Evolutionary conservation across 2,113 vertebrate genomes (phyloP).

Genomic region (Dissostichus mawsoni): DNA sequence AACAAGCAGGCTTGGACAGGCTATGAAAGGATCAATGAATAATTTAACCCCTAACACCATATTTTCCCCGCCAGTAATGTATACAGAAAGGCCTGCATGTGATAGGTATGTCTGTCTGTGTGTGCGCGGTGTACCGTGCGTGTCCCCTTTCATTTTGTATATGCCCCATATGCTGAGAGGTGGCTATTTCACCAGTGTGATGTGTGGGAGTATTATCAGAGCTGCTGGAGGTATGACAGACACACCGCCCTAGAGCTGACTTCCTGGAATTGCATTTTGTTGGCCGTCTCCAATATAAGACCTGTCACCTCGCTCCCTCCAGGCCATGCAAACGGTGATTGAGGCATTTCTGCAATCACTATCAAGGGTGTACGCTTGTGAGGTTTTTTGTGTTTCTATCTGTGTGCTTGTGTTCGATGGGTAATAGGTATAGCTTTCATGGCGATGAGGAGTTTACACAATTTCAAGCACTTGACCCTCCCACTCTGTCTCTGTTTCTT

Average conservation of each 20-base stretch:
- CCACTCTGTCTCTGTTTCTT: background rate
- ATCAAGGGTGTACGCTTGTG: constrained; percentile 53
- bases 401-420: constrained; percentile 60
- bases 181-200: constrained; percentile 62
- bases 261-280: constrained; percentile 78
- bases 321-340: constrained; percentile 80
- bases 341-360: constrained; percentile 84
- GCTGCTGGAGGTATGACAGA: constrained; percentile 78
- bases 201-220: constrained; percentile 75
- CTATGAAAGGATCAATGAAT: constrained; percentile 76
- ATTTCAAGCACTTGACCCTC: constrained; percentile 55
- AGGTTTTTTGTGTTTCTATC: constrained; percentile 56
- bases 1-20: constrained; percentile 57
- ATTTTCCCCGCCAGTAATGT: constrained; percentile 66
- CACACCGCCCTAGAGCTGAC: constrained; percentile 66
- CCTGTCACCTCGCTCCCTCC: constrained; percentile 85
- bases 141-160: constrained; percentile 31
- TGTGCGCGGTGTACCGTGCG: background rate
- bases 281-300: constrained; percentile 78
- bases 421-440: constrained; percentile 86
- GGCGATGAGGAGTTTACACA: constrained; percentile 80
- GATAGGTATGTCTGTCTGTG: constrained; percentile 25
- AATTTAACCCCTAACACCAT: constrained; percentile 79
- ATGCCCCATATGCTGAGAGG: constrained; percentile 47
- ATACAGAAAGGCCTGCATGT: constrained; percentile 52